phyloP scores from a whole-genome alignment of 2,113 vertebrate species.

The Centrocercus urophasianus region DNA sequence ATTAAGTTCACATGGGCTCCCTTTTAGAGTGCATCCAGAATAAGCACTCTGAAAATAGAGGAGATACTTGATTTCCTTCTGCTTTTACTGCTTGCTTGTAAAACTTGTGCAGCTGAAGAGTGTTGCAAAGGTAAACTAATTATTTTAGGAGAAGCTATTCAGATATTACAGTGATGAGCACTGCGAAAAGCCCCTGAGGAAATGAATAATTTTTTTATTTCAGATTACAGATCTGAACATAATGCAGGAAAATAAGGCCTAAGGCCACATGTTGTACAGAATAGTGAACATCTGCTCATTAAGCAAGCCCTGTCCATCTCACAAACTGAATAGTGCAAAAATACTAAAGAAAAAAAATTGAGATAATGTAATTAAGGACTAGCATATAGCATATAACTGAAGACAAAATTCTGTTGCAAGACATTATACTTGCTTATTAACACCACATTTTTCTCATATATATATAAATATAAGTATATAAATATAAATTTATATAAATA shows the following conservation, averaged over 20 bases:
- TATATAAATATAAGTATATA: no score
- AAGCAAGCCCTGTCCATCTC: constrained; percentile 7
- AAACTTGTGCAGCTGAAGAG: constrained; percentile 32
- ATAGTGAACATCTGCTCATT: constrained; percentile 53
- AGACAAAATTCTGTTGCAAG: not conserved
- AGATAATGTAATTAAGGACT: constrained; percentile 21
- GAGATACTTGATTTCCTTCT: not conserved
- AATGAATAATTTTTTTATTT: constrained; percentile 37
- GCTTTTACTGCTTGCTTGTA: not conserved
- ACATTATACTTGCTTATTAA: not conserved
- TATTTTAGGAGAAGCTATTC: constrained; percentile 40
- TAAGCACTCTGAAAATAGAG: not conserved
- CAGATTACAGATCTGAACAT: constrained; percentile 9
- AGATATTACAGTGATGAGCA: constrained; percentile 21
- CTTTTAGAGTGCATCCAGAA: not conserved
- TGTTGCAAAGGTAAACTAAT: constrained; percentile 49
- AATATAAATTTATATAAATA: no score
- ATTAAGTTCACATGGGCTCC: no score
- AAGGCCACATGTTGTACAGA: constrained; percentile 21
- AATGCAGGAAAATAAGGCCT: constrained; percentile 27
- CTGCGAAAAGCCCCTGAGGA: not conserved
- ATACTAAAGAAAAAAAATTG: not conserved
- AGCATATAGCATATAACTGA: not conserved
- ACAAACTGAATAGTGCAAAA: not conserved
- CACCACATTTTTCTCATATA: no score